Evolutionary conservation across 2,888 invertebrate species (phyloP), one percentile per base, ranked within the genome.

Genomic region (Thumatha senex): DNA sequence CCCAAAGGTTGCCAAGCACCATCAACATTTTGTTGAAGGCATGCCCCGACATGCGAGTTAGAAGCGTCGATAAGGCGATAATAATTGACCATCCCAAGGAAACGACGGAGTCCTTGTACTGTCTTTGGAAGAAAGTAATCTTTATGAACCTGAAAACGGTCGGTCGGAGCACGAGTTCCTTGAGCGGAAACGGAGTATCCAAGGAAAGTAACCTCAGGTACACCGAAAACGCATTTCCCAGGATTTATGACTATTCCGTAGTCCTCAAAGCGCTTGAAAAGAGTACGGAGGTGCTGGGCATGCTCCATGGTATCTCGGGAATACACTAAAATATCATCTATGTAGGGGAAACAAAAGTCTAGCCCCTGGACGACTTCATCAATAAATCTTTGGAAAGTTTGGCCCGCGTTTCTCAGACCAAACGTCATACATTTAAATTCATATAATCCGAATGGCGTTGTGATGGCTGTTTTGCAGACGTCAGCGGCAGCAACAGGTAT

Each of bases 21-120:
- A 8, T 30, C 30, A 8, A 30, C 30, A 7, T 30, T 30, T 8
- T 30, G 30, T 30, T 30, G 30, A 30, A 30, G 30, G 8, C 30
- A 29, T 1, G 30, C 7, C 2, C 41, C 30, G 9, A 41, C 31
- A 13, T 29, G 15, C 1, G 11, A 8, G 9, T 12, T 12, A 8
- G 44, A 44, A 8, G 44, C 44, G 12, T 44, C 44, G 0, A 35
- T 44, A n/a, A 44, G 43, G 0, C 43, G 14, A 12, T 42, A 42
- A 11, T 14, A 42, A 8, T 42, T 42, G 1, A 42, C 3, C 14
- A 42, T 42, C 3, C 43, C 34, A 3, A 43, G 18, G n/a, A 43
- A 43, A 8, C 43, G 1, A 1, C 43, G 14, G n/a, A 43, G 2
- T 11, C 29, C 15, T n/a, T 34, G 14, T 2, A 42, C 41, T 2